These are phyloP conservation scores for Julus scandinavius DNA, from an alignment of 2,888 invertebrate genomes.

Conservation along the genomic window DNA sequence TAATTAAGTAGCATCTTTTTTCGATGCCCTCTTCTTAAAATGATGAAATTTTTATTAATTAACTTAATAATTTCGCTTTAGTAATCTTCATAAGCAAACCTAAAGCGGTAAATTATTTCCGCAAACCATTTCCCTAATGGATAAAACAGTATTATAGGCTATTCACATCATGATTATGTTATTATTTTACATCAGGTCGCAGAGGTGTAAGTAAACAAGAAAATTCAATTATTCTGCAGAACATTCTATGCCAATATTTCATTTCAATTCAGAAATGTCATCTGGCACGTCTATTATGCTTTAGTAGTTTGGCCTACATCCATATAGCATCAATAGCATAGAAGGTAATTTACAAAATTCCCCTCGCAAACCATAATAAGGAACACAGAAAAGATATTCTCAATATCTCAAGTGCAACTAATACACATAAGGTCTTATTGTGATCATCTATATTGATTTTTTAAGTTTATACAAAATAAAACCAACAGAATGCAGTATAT, in stretches of 20 bases:
- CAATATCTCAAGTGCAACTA: neutral
- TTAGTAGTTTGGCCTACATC: conserved; percentile 1
- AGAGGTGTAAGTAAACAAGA: neutral
- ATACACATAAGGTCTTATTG: neutral
- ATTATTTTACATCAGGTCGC: neutral
- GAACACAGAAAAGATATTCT: neutral
- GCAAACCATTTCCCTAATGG: neutral
- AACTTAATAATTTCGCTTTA: neutral
- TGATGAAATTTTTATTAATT: neutral
- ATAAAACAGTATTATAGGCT: neutral
- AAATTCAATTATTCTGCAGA: neutral
- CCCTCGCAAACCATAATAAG: neutral
- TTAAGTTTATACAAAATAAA: neutral
- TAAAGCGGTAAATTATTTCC: neutral
- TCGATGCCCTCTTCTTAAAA: neutral
- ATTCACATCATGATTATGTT: neutral
- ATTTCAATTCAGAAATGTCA: neutral
- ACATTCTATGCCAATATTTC: neutral
- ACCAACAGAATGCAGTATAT: neutral
- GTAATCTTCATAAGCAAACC: neutral
- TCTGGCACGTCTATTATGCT: neutral
- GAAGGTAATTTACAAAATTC: neutral
- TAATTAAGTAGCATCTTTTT: neutral
- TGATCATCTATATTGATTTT: neutral
- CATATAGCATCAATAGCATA: neutral